Percentiles rank a stretch among this genome's conserved stretches.
Conservation (phyloP, 37 sponge, comb jelly and placozoan genomes). For the Oscarella lobularis region DNA sequence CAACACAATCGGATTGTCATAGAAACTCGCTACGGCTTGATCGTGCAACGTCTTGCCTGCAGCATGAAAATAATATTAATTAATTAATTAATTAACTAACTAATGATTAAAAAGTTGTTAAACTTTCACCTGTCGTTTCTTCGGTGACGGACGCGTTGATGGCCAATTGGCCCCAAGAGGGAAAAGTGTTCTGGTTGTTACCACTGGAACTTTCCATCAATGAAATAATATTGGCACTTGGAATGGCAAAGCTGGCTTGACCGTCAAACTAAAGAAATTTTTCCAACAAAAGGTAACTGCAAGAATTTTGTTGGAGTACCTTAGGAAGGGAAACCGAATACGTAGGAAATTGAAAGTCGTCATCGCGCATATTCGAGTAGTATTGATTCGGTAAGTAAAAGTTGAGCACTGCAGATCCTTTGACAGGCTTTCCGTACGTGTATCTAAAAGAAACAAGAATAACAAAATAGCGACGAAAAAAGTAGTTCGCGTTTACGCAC, state of each 20-base stretch:
- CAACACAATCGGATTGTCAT: not conserved
- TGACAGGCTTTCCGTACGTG: conserved; percentile 14
- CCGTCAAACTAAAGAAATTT: not conserved
- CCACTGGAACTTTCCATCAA: conserved; percentile 12
- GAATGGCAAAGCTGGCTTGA: not conserved
- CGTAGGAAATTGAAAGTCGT: too few species aligned
- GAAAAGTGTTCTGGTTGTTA: conserved; percentile 88
- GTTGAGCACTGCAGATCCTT: conserved; percentile 1
- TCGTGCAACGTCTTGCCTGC: not conserved
- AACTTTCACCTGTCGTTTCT: not conserved
- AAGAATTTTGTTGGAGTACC: too few species aligned
- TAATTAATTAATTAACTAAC: too few species aligned
- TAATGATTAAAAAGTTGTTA: not conserved
- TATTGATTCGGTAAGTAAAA: conserved; percentile 1
- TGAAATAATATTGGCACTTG: not conserved
- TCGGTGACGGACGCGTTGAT: not conserved
- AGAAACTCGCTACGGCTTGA: not conserved
- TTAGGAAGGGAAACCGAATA: too few species aligned
- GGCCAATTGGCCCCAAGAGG: conserved; percentile 50
- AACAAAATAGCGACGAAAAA: too few species aligned
- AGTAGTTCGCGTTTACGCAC: not conserved
- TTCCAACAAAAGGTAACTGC: too few species aligned
- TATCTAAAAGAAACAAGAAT: not conserved
- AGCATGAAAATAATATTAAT: not conserved
- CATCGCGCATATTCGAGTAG: too few species aligned